phyloP scores from a whole-genome alignment of 2,888 invertebrate species.

The Brachyopa scutellaris region DNA sequence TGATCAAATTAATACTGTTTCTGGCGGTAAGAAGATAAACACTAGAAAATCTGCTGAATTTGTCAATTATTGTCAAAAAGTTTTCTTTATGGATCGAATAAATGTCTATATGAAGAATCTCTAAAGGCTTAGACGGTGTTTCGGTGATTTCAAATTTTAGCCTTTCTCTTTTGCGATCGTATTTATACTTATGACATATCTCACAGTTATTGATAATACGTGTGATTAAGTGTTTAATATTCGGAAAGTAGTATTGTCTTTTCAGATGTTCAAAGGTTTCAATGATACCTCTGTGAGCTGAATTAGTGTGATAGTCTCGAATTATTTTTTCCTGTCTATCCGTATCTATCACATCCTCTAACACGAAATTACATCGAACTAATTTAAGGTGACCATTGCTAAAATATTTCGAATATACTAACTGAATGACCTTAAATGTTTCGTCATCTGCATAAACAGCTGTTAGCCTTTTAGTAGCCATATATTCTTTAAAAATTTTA shows the following conservation, averaged over 20 bases:
- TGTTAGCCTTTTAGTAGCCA: conserved; percentile 7
- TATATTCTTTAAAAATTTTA: conserved; percentile 16
- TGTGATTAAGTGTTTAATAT: conserved; percentile 33
- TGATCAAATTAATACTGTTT: background rate
- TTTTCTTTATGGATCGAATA: too few species aligned
- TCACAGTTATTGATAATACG: too few species aligned
- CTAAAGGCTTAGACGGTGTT: too few species aligned
- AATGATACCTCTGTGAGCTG: conserved; percentile 20
- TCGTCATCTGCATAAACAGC: conserved; percentile 14
- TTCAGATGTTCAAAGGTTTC: conserved; percentile 30
- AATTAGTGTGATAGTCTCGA: conserved; percentile 11
- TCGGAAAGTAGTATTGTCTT: conserved; percentile 44
- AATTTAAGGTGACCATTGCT: conserved; percentile 15
- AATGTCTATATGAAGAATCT: too few species aligned
- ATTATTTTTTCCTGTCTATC: conserved; percentile 2
- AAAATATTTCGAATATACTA: conserved; percentile 22
- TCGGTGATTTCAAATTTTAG: too few species aligned
- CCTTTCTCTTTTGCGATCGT: too few species aligned
- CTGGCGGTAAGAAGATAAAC: background rate
- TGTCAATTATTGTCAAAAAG: too few species aligned
- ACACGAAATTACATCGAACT: conserved; percentile 12
- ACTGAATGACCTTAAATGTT: conserved; percentile 30
- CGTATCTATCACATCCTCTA: background rate
- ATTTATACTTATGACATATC: too few species aligned
- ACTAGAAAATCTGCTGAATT: background rate